Evolutionary conservation across 2,888 invertebrate species (phyloP).

Genomic region (Pheosia gnoma): DNA sequence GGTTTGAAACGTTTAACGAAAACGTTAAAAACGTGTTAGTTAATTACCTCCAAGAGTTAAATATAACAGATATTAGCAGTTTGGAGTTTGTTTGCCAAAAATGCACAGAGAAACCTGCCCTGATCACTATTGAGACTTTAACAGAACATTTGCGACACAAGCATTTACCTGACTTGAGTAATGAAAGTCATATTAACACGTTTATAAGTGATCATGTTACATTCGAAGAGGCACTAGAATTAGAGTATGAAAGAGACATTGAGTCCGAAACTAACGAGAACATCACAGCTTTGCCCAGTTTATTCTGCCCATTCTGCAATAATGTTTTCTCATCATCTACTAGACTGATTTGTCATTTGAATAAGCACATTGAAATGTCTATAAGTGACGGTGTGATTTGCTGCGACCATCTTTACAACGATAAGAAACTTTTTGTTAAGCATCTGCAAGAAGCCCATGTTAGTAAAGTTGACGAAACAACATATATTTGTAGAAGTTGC

Average conservation of each 20-base stretch:
- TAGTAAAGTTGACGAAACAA: conserved; percentile 10
- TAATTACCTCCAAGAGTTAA: conserved; percentile 48
- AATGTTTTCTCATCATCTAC: conserved; percentile 58
- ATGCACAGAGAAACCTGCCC: conserved; percentile 45
- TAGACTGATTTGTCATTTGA: conserved; percentile 61
- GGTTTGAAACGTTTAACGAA: conserved; percentile 40
- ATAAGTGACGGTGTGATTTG: conserved; percentile 50
- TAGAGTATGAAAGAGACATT: conserved; percentile 41
- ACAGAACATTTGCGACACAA: conserved; percentile 47
- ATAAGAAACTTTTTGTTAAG: conserved; percentile 48
- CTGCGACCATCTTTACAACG: conserved; percentile 45
- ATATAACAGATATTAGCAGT: conserved; percentile 43
- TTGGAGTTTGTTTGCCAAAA: conserved; percentile 62
- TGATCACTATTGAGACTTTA: conserved; percentile 40
- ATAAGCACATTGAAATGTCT: conserved; percentile 53
- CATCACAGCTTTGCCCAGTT: conserved; percentile 28
- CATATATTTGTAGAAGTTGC: conserved; percentile 52
- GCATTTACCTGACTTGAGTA: conserved; percentile 39
- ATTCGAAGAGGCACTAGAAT: conserved; percentile 56
- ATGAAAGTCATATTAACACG: conserved; percentile 29
- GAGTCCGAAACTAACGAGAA: conserved; percentile 21
- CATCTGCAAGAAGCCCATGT: conserved; percentile 59
- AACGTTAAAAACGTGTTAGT: conserved; percentile 48
- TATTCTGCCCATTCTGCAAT: conserved; percentile 61
- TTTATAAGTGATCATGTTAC: conserved; percentile 63